Percentiles rank a stretch among this genome's conserved stretches.
These are phyloP conservation scores for Xestobium rufovillosum DNA, from an alignment of 2,888 invertebrate species.

Conservation along the genomic window DNA sequence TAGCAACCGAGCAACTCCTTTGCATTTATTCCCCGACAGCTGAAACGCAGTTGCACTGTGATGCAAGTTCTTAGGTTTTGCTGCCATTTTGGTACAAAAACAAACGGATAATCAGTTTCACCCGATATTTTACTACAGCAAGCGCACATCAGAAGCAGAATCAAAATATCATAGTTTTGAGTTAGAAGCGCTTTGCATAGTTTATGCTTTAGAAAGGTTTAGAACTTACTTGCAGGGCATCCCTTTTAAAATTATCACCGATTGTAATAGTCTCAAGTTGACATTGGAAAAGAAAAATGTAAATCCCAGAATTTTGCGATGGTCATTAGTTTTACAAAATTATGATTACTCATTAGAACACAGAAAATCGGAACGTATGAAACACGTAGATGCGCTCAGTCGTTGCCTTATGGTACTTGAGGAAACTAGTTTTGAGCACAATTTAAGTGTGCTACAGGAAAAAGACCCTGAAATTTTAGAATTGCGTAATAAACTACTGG, in stretches of 20 bases:
- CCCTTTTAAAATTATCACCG: slow-evolving; percentile 31
- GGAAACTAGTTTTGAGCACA: slow-evolving; percentile 19
- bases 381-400: slow-evolving; percentile 11
- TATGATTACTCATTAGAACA: slow-evolving; percentile 16
- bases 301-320: slow-evolving; percentile 18
- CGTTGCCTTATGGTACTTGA: slow-evolving; percentile 18
- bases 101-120: slow-evolving; percentile 22
- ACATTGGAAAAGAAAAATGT: slow-evolving; percentile 19
- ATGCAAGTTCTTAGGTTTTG: slow-evolving; percentile 29
- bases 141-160: slow-evolving; percentile 24
- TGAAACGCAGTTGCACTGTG: slow-evolving; percentile 31
- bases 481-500: slow-evolving; percentile 7
- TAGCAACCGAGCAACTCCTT: slow-evolving; percentile 20
- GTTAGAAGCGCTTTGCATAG: slow-evolving; percentile 27
- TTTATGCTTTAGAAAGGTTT: slow-evolving; percentile 26
- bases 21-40: slow-evolving; percentile 22
- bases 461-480: slow-evolving; percentile 7
- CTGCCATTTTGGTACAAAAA: slow-evolving; percentile 24
- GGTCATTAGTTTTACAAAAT: slow-evolving; percentile 12
- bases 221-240: no score
- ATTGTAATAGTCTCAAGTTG: slow-evolving; percentile 25
- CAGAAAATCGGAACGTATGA: slow-evolving; percentile 4
- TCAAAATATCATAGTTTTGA: slow-evolving; percentile 29
- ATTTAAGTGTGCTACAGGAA: slow-evolving; percentile 8
- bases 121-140: slow-evolving; percentile 30